These are phyloP conservation scores for Marcusenius ussheri DNA, from an alignment of 2,113 vertebrate genomes.

Conservation along the genomic window DNA sequence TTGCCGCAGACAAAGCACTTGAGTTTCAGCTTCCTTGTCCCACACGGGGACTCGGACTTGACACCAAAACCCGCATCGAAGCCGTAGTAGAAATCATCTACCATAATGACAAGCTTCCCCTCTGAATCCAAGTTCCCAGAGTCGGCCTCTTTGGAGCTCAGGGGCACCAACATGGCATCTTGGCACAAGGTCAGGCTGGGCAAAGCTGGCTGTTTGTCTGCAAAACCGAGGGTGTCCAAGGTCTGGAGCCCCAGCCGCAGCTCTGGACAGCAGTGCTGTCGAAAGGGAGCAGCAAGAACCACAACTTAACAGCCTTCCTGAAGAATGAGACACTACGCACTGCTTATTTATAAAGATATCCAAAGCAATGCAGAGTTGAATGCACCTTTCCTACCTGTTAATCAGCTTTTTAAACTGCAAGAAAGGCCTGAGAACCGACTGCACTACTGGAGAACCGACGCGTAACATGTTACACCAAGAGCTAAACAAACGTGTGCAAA, in stretches of 20 bases:
- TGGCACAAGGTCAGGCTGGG: background rate
- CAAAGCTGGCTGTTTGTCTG: conserved; percentile 26
- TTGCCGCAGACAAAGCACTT: conserved; percentile 73
- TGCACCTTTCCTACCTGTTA: background rate
- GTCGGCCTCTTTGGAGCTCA: conserved; percentile 29
- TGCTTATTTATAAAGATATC: background rate
- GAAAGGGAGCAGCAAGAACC: background rate
- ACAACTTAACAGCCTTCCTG: background rate
- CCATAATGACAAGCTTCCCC: conserved; percentile 77
- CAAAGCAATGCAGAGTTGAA: background rate
- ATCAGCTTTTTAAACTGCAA: too few relatives aligned
- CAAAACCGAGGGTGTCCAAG: conserved; percentile 44
- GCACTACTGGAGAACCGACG: background rate
- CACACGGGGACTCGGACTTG: conserved; percentile 29
- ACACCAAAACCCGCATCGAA: conserved; percentile 51
- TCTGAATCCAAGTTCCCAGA: conserved; percentile 47
- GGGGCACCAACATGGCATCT: conserved; percentile 45
- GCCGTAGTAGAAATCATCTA: conserved; percentile 82
- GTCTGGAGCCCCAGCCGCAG: conserved; percentile 70
- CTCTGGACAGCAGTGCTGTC: conserved; percentile 70
- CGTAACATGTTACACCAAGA: too few relatives aligned
- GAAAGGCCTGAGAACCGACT: background rate
- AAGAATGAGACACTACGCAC: background rate
- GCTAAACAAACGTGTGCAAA: too few relatives aligned
- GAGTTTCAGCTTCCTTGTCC: conserved; percentile 49